Evolutionary conservation across 2,888 invertebrate species (phyloP).

Genomic region (Siphonodentalium dalli): DNA sequence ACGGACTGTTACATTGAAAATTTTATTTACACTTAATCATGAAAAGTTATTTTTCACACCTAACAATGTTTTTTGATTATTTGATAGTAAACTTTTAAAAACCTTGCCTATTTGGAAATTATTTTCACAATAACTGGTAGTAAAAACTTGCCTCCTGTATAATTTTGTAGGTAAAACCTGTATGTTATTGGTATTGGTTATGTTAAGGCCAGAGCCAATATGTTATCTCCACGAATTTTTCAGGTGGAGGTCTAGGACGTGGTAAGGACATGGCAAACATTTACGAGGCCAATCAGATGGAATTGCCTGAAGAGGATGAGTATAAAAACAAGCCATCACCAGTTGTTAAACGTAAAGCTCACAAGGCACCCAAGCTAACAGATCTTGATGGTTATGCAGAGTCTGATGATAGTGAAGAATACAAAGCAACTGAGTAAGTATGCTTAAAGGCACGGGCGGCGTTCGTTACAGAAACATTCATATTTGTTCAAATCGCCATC

Average conservation of each 20-base stretch:
- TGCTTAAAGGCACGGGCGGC: too few relatives aligned
- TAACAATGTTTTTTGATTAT: slow-evolving; percentile 3
- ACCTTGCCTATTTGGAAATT: not conserved
- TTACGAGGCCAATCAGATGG: slow-evolving; percentile 72
- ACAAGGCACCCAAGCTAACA: slow-evolving; percentile 37
- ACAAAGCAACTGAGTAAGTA: slow-evolving; percentile 79
- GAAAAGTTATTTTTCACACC: too few relatives aligned
- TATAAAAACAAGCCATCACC: slow-evolving; percentile 29
- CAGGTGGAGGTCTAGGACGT: slow-evolving; percentile 80
- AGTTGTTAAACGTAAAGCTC: slow-evolving; percentile 23
- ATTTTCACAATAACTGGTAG: too few relatives aligned
- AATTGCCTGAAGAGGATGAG: slow-evolving; percentile 72
- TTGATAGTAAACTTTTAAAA: not conserved
- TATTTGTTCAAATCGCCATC: too few relatives aligned
- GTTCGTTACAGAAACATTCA: too few relatives aligned
- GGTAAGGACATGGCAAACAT: slow-evolving; percentile 95
- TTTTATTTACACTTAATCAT: too few relatives aligned
- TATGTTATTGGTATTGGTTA: too few relatives aligned
- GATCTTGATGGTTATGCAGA: slow-evolving; percentile 70
- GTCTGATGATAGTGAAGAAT: slow-evolving; percentile 82
- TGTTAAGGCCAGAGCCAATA: not conserved
- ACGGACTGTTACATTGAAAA: too few relatives aligned
- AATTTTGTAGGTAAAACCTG: too few relatives aligned
- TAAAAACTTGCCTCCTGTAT: too few relatives aligned
- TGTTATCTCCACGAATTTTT: not conserved